A percentile compares a stretch with the other conserved stretches of the same genome.
These are phyloP conservation scores for Psammodynastes pulverulentus DNA, from an alignment of 2,113 vertebrate genomes.

Conservation along the genomic window DNA sequence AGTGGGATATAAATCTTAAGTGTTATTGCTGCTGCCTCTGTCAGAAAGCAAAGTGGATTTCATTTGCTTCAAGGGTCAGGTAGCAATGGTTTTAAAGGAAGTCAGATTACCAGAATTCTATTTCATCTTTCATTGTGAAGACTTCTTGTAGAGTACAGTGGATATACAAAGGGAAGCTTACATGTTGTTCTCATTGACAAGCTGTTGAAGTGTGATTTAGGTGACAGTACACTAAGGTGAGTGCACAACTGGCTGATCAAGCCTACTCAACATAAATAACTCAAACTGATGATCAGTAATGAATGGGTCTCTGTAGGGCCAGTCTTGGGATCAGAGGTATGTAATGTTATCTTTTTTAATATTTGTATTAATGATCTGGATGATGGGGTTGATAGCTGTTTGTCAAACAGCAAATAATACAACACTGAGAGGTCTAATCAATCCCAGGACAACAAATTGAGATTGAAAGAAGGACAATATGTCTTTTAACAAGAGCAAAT, in stretches of 20 bases:
- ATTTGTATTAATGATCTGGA: background rate
- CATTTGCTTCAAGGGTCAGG: background rate
- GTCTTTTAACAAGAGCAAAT: background rate
- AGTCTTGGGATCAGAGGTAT: background rate
- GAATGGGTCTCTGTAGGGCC: background rate
- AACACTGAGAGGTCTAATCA: background rate
- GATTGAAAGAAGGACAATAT: background rate
- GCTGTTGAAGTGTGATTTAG: background rate
- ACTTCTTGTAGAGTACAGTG: background rate
- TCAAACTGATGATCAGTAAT: background rate
- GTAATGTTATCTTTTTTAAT: background rate
- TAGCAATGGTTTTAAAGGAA: background rate
- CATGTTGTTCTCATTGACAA: background rate
- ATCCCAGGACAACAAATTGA: background rate
- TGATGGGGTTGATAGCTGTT: background rate
- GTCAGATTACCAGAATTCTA: background rate
- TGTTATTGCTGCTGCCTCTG: background rate
- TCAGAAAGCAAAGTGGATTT: background rate
- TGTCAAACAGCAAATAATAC: background rate
- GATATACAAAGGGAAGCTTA: background rate
- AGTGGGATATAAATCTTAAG: no score
- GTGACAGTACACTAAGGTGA: background rate
- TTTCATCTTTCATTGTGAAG: background rate
- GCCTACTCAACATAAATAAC: background rate
- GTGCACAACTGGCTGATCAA: background rate